phyloP scores from a whole-genome alignment of 2,113 vertebrate species.

The Otus sunia region DNA sequence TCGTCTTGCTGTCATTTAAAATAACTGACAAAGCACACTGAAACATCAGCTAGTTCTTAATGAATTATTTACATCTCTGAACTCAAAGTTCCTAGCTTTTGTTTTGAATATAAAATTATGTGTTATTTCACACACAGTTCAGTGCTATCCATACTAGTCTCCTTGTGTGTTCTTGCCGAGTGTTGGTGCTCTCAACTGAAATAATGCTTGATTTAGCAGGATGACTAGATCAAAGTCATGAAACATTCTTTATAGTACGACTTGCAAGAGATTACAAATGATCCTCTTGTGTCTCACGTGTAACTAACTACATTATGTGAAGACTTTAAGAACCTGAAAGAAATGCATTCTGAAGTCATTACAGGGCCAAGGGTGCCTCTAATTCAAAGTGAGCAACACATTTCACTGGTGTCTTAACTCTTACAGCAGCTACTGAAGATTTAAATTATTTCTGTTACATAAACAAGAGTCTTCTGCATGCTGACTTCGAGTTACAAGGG shows the following conservation, averaged over 20 bases:
- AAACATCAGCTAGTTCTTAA: neutral
- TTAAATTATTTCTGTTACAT: neutral
- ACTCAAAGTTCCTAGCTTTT: neutral
- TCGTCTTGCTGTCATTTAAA: neutral
- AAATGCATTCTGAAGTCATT: neutral
- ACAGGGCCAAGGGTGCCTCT: rapidly evolving
- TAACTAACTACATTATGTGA: rapidly evolving
- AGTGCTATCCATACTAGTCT: neutral
- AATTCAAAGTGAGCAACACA: neutral
- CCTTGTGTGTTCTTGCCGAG: neutral
- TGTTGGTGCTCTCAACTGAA: neutral
- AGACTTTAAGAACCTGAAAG: neutral
- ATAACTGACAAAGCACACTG: neutral
- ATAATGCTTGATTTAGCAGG: neutral
- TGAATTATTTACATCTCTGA: neutral
- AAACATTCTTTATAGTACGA: neutral
- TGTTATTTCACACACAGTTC: neutral
- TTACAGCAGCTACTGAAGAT: neutral
- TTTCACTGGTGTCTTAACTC: neutral
- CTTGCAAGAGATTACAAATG: neutral
- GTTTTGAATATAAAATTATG: neutral
- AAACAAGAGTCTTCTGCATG: neutral
- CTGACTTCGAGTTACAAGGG: neutral
- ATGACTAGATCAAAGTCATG: neutral
- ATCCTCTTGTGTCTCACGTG: neutral